These are phyloP conservation scores for Berghia stephanieae DNA, from an alignment of 1,140 invertebrate genomes.

Conservation along the genomic window DNA sequence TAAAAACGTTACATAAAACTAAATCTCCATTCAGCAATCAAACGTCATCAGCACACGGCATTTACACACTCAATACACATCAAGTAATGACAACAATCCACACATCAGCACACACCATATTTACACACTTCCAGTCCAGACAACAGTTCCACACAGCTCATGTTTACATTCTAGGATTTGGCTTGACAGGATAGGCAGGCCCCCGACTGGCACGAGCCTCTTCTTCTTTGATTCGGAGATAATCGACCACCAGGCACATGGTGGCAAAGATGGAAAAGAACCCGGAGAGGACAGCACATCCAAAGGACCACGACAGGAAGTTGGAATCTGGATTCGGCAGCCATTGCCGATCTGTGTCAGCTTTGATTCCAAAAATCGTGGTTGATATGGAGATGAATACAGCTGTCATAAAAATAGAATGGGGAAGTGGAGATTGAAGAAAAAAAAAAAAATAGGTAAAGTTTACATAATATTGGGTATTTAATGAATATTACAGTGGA, in stretches of 20 bases:
- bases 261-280: conserved; percentile 71
- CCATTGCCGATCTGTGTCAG: conserved; percentile 91
- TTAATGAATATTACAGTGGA: neutral
- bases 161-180: conserved; percentile 37
- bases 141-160: neutral
- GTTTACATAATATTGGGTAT: neutral
- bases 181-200: conserved; percentile 35
- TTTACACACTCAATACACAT: neutral
- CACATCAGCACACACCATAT: neutral
- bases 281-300: conserved; percentile 84
- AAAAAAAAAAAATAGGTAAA: neutral
- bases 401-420: conserved; percentile 70
- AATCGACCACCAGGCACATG: conserved; percentile 49
- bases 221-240: conserved; percentile 37
- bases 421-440: too few relatives aligned
- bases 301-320: conserved; percentile 94
- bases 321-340: conserved; percentile 94
- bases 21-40: neutral
- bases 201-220: conserved; percentile 21
- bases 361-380: conserved; percentile 87
- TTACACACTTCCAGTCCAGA: neutral
- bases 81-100: neutral
- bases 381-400: conserved; percentile 84
- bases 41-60: neutral
- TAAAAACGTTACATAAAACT: neutral